Conservation (phyloP, 2,113 vertebrate species). For the Hippopotamus amphibius region DNA sequence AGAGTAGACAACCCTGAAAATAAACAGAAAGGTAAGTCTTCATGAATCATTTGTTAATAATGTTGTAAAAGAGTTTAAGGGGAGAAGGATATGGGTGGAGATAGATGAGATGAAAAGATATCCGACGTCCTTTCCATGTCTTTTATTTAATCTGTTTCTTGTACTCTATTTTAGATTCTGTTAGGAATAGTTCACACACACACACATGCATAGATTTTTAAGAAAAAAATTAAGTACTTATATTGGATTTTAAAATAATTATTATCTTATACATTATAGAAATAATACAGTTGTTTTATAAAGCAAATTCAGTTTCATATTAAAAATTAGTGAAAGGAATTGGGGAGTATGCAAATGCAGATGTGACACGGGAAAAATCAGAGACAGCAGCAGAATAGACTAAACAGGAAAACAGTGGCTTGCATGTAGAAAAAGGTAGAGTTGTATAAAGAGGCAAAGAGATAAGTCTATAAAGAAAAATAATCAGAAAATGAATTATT, state of each 20-base stretch:
- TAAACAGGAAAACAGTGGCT: background rate
- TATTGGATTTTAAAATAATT: background rate
- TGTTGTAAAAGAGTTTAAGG: background rate
- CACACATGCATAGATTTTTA: background rate
- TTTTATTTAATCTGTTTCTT: background rate
- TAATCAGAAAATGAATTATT: background rate
- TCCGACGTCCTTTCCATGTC: background rate
- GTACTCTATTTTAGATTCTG: background rate
- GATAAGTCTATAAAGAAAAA: background rate
- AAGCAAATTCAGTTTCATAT: background rate
- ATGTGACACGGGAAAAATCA: background rate
- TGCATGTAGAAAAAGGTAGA: background rate
- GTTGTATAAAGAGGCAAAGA: background rate
- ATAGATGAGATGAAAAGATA: background rate
- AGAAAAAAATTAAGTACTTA: background rate
- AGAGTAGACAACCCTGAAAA: background rate
- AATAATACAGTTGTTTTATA: background rate
- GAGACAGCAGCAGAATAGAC: background rate
- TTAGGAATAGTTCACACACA: background rate
- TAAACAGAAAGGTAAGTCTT: background rate
- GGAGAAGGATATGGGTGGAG: background rate
- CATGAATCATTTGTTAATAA: background rate
- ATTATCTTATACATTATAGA: background rate
- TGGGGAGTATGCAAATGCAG: background rate
- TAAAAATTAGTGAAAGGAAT: background rate